A percentile compares a stretch with the other conserved stretches of the same genome.
These are phyloP conservation scores for Lasioglossum lativentre DNA, from an alignment of 2,888 invertebrate species.

Conservation along the genomic window DNA sequence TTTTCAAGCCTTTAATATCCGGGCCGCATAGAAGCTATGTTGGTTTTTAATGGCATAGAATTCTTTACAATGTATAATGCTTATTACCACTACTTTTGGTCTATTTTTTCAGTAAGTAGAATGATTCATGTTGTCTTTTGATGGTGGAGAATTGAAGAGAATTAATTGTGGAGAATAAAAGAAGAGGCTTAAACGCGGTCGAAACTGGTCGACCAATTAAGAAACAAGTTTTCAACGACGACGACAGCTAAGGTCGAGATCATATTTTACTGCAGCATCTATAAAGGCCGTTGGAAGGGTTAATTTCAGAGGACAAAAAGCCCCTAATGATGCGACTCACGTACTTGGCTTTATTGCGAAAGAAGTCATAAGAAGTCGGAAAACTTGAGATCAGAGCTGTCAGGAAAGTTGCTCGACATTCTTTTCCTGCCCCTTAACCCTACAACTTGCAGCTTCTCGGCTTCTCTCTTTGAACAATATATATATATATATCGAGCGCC, in stretches of 20 bases:
- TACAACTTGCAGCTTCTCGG: background rate
- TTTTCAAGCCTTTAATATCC: too few relatives aligned
- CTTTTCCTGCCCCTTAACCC: background rate
- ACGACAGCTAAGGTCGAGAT: background rate
- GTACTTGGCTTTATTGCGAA: slow-evolving; percentile 15
- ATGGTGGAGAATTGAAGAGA: background rate
- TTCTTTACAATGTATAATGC: background rate
- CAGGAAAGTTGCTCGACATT: slow-evolving; percentile 33
- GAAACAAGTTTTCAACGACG: background rate
- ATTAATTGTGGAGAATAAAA: background rate
- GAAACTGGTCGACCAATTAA: background rate
- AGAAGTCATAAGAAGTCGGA: slow-evolving; percentile 12
- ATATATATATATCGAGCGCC: background rate
- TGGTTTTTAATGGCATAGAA: too few relatives aligned
- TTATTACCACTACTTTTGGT: background rate
- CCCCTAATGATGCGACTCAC: slow-evolving; percentile 16
- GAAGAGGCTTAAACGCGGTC: background rate
- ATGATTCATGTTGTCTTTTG: background rate
- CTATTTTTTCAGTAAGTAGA: background rate
- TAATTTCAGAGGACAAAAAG: slow-evolving; percentile 16
- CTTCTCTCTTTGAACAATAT: slow-evolving; percentile 23
- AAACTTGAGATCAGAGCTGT: slow-evolving; percentile 37
- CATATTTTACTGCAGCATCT: slow-evolving; percentile 7
- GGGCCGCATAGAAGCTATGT: too few relatives aligned
- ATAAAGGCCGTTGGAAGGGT: slow-evolving; percentile 3